Evolutionary conservation across 2,113 vertebrate genomes (phyloP), one percentile per base, ranked within the genome.

Genomic region (Phalacrocorax carbo): DNA sequence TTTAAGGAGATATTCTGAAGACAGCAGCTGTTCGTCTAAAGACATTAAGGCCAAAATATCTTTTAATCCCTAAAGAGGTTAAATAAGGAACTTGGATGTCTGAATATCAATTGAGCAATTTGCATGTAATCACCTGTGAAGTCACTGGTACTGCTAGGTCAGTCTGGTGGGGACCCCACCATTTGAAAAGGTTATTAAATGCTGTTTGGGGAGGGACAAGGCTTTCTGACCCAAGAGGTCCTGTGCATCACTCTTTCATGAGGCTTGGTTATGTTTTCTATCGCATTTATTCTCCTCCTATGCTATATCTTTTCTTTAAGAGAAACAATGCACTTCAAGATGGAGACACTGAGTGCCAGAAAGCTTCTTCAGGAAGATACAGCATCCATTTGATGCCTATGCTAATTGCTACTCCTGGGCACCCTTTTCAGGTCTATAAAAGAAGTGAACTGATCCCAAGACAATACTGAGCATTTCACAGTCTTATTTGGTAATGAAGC

Each of bases 51-150:
- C 2, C 38, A 83, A 78, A 84, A 79, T 64, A 20, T 87, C 25
- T 82, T 96, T 91, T 81, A 86, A 42, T 71, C 93, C 49, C 36
- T 70, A 22, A 90, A 89, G 61, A 88, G 57, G 52, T 96, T 90
- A 86, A 78, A 83, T 65, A 70, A 85, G 32, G 44, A 72, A 61
- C 57, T 80, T 82, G 57, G 82, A 49, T 38, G 44, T 57, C 61
- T 82, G 85, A 92, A 89, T 97, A 89, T 32, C 73, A 95, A 51
- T 20, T 26, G 25, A 85, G 29, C 25, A 78, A 93, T 91, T 89
- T 92, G 79, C 46, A 82, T 82, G 48, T 25, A 76, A 30, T 60
- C 52, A 78, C 32, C 70, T 4, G 0, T 54, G 23, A 90, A 86
- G 49, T 61, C 58, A 62, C 29, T 62, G 38, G 12, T 62, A 78